Conservation (phyloP, 2,888 invertebrate species). For the Kuschelorhynchus macadamiae region DNA sequence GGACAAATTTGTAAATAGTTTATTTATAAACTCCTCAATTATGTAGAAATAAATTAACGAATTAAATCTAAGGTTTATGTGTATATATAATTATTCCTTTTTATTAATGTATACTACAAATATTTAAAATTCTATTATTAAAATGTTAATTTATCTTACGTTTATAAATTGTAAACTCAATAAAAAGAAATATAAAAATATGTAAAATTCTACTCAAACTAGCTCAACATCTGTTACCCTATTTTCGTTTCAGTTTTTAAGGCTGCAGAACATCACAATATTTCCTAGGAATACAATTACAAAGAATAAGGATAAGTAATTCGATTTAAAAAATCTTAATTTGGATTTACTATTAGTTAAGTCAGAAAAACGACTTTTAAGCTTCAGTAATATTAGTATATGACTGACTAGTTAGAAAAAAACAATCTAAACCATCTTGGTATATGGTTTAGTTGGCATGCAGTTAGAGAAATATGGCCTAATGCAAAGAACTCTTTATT, state of each 20-base stretch:
- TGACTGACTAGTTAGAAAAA: too few species aligned
- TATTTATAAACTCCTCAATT: background rate
- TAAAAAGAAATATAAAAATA: conserved; percentile 42
- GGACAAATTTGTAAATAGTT: background rate
- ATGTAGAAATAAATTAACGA: background rate
- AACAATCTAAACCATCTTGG: too few species aligned
- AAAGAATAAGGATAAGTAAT: background rate
- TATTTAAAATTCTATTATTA: too few species aligned
- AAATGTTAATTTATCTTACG: conserved; percentile 7
- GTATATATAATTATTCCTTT: too few species aligned
- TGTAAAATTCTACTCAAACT: conserved; percentile 36
- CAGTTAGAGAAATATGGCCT: too few species aligned
- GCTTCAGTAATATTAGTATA: too few species aligned
- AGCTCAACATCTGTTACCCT: conserved; percentile 16
- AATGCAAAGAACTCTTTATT: too few species aligned
- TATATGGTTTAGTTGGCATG: too few species aligned
- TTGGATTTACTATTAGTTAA: background rate
- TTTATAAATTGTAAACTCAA: conserved; percentile 35
- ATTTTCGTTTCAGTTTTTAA: conserved; percentile 35
- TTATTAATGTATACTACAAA: too few species aligned
- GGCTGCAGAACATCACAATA: conserved; percentile 46
- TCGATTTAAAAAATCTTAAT: background rate
- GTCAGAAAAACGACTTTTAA: background rate
- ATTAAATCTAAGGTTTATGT: too few species aligned
- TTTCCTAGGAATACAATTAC: conserved; percentile 26